A percentile compares a stretch with the other conserved stretches of the same genome.
Evolutionary conservation across 2,113 vertebrate genomes (phyloP).

Genomic region (Entosphenus tridentatus): DNA sequence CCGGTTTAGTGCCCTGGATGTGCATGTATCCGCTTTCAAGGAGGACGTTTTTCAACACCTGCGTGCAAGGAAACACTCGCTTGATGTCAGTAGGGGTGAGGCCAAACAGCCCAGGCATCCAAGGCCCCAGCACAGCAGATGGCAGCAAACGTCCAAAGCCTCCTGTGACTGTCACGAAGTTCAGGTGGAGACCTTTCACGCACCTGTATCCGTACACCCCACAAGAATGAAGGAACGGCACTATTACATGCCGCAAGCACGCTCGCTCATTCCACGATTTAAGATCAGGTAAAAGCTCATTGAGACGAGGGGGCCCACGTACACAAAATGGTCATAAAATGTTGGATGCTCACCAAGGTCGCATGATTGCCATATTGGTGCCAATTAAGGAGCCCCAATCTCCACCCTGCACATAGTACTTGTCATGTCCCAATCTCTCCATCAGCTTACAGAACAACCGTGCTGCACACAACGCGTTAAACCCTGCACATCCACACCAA

Average conservation of each 20-base stretch:
- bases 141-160: slow-evolving; percentile 16
- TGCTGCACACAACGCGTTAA: slow-evolving; percentile 28
- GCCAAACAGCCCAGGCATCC: slow-evolving; percentile 45
- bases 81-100: slow-evolving; percentile 33
- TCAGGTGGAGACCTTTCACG: slow-evolving; percentile 49
- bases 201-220: slow-evolving; percentile 19
- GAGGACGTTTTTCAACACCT: slow-evolving; percentile 25
- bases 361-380: slow-evolving; percentile 51
- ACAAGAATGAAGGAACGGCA: background rate
- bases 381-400: slow-evolving; percentile 49
- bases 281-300: no score
- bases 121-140: slow-evolving; percentile 30
- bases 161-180: slow-evolving; percentile 11
- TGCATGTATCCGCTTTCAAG: slow-evolving; percentile 43
- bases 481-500: slow-evolving; percentile 20
- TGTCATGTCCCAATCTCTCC: slow-evolving; percentile 43
- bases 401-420: slow-evolving; percentile 58
- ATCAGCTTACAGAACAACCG: slow-evolving; percentile 55
- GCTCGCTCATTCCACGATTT: no score
- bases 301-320: no score
- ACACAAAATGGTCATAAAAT: no score
- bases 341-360: slow-evolving; percentile 32
- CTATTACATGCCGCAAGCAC: no score
- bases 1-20: slow-evolving; percentile 60
- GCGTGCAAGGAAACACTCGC: slow-evolving; percentile 37